These are phyloP conservation scores for Clarias laeviceps DNA, from an alignment of 2,797 vertebrate genomes.

Conservation along the genomic window DNA sequence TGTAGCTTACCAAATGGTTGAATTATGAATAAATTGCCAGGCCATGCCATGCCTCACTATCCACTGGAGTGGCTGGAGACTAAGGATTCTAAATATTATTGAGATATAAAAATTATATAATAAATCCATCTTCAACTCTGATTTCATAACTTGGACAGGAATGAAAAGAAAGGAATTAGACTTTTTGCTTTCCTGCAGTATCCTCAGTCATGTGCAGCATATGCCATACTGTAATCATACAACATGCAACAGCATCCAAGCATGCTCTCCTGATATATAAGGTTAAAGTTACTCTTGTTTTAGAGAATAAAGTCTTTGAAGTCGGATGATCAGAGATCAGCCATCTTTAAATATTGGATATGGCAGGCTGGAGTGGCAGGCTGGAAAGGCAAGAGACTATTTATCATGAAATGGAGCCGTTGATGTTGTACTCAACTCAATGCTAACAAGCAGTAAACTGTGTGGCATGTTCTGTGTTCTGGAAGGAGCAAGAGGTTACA, in stretches of 20 bases:
- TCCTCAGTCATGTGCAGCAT: conserved; percentile 51
- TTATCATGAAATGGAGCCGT: conserved; percentile 1
- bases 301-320: conserved; percentile 53
- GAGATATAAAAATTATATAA: conserved; percentile 55
- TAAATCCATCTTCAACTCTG: conserved; percentile 51
- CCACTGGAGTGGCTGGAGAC: not conserved
- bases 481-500: conserved; percentile 40
- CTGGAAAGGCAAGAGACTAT: conserved; percentile 31
- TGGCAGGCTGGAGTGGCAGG: conserved; percentile 31
- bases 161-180: conserved; percentile 48
- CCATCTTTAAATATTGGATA: conserved; percentile 49
- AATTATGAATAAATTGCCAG: not conserved
- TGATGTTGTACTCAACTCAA: conserved; percentile 5
- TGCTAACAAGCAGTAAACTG: conserved; percentile 44
- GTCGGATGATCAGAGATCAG: conserved; percentile 49
- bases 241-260: conserved; percentile 64
- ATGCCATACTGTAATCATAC: conserved; percentile 48
- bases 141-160: conserved; percentile 49
- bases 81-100: conserved; percentile 63
- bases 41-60: not conserved
- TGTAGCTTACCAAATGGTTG: not conserved
- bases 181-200: conserved; percentile 46
- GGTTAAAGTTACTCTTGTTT: conserved; percentile 56
- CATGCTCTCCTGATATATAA: conserved; percentile 68
- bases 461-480: conserved; percentile 26